These are phyloP conservation scores for Turnix velox DNA, from an alignment of 2,113 vertebrate genomes.

Conservation along the genomic window DNA sequence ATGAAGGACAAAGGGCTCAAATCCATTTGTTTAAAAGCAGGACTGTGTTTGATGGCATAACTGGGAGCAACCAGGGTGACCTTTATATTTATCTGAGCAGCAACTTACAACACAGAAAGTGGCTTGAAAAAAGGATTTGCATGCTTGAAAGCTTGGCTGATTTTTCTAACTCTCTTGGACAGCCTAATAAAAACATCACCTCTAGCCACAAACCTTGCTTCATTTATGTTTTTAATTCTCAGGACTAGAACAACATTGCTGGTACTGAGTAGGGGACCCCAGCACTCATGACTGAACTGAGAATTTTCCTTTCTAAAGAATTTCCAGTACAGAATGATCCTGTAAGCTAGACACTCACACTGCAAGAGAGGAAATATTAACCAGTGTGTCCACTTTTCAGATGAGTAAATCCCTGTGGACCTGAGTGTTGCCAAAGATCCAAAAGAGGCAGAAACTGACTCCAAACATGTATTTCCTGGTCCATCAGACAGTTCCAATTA, in stretches of 20 bases:
- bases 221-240: neutral
- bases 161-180: neutral
- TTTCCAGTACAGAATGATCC: neutral
- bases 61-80: neutral
- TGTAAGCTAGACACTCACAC: neutral
- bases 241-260: neutral
- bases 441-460: neutral
- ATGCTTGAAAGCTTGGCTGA: neutral
- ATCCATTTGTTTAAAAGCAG: neutral
- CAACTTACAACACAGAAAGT: neutral
- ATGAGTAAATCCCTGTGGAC: neutral
- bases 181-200: neutral
- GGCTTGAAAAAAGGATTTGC: neutral
- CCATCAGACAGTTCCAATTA: neutral
- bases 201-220: neutral
- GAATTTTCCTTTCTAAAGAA: neutral
- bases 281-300: neutral
- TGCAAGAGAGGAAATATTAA: neutral
- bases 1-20: neutral
- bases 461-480: neutral
- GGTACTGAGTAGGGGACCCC: neutral
- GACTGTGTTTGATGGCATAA: neutral
- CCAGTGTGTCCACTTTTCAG: neutral
- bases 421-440: neutral
- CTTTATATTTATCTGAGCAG: conserved; percentile 35